These are phyloP conservation scores for Idaea biselata DNA, from an alignment of 2,888 invertebrate genomes.

Conservation along the genomic window DNA sequence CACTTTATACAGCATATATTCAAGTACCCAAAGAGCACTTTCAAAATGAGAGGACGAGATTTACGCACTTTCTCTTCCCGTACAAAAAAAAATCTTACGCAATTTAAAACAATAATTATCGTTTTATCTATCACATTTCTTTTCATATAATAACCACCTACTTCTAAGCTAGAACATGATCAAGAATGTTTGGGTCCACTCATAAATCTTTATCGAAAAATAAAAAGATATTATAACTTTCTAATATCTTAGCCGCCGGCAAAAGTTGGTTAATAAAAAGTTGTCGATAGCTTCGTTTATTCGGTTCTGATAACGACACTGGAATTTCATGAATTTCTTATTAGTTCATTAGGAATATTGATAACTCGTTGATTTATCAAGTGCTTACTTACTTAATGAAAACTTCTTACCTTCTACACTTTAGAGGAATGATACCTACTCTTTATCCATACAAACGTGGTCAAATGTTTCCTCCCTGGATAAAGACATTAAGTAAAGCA, in stretches of 20 bases:
- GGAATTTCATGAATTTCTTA: conserved; percentile 8
- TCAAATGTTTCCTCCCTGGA: no score
- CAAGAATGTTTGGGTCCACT: conserved; percentile 36
- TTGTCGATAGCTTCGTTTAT: conserved; percentile 35
- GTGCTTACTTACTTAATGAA: not conserved
- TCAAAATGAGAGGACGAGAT: not conserved
- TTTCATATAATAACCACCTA: conserved; percentile 17
- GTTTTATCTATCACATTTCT: conserved; percentile 18
- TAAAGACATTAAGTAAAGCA: no score
- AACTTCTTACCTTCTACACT: no score
- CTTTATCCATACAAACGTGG: no score
- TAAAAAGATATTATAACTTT: conserved; percentile 54
- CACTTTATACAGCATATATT: not conserved
- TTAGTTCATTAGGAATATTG: not conserved
- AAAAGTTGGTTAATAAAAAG: conserved; percentile 58
- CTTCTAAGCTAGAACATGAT: conserved; percentile 6
- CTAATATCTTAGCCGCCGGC: conserved; percentile 73
- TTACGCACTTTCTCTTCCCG: conserved; percentile 5
- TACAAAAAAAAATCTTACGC: conserved; percentile 15
- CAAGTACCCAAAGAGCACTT: not conserved
- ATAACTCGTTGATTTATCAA: not conserved
- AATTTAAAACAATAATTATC: conserved; percentile 14
- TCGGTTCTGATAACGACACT: conserved; percentile 20
- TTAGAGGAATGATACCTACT: no score
- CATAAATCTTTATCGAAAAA: conserved; percentile 69